Conservation (phyloP, 2,888 invertebrate genomes). For the Actias luna region DNA sequence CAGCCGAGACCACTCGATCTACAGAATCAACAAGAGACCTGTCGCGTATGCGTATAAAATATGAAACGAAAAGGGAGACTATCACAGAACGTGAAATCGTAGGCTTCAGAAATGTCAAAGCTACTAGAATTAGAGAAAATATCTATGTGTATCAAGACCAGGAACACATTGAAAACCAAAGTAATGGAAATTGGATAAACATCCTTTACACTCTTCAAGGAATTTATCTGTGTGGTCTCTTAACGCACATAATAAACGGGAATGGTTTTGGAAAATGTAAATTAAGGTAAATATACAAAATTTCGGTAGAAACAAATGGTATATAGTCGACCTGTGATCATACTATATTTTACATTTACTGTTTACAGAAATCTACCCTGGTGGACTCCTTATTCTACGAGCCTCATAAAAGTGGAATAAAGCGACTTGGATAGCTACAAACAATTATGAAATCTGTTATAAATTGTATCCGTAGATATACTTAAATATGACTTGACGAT, state of each 20-base stretch:
- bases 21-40: background rate
- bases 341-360: conserved; percentile 12
- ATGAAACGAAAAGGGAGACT: conserved; percentile 5
- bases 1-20: background rate
- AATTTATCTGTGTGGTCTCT: conserved; percentile 54
- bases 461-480: background rate
- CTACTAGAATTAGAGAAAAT: conserved; percentile 25
- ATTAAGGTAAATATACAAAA: conserved; percentile 31
- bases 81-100: conserved; percentile 23
- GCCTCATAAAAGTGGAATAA: conserved; percentile 58
- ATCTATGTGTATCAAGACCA: conserved; percentile 10
- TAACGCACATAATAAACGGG: conserved; percentile 48
- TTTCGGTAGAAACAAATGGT: background rate
- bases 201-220: conserved; percentile 63
- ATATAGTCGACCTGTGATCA: background rate
- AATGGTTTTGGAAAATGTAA: conserved; percentile 35
- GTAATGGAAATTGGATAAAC: conserved; percentile 50
- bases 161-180: conserved; percentile 24
- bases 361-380: conserved; percentile 48
- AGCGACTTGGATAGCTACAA: conserved; percentile 10
- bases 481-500: background rate
- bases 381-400: conserved; percentile 35
- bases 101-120: conserved; percentile 28
- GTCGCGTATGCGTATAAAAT: background rate
- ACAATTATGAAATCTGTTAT: background rate